Percentiles rank a stretch among this genome's conserved stretches.
These are phyloP conservation scores for Globia sparganii DNA, from an alignment of 2,888 invertebrate species.

Conservation along the genomic window DNA sequence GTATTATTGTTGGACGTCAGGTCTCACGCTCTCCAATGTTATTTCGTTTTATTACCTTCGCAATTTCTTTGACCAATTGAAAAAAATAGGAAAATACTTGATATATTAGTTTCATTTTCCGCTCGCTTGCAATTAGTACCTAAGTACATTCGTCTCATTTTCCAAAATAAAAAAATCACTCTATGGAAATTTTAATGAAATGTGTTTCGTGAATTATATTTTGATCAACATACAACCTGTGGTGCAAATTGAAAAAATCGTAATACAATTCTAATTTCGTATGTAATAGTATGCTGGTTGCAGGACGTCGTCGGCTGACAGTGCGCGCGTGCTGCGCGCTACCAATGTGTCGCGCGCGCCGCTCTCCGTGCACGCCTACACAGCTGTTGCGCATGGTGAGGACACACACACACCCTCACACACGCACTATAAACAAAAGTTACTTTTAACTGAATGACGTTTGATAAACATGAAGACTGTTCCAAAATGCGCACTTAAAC, in stretches of 20 bases:
- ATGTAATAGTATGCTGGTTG: not conserved
- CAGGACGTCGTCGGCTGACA: constrained; percentile 79
- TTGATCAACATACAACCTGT: not conserved
- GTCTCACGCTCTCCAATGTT: not conserved
- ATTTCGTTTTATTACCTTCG: constrained; percentile 5
- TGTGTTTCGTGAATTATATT: not conserved
- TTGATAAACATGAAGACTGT: not conserved
- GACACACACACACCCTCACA: not conserved
- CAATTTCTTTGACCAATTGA: not conserved
- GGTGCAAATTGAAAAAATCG: not conserved
- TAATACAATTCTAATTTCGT: not conserved
- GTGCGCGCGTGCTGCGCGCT: constrained; percentile 72
- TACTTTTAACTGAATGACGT: not conserved
- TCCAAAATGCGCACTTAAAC: not conserved
- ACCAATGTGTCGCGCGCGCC: constrained; percentile 76
- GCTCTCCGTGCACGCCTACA: constrained; percentile 74
- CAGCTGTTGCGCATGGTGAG: constrained; percentile 73
- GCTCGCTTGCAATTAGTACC: not conserved
- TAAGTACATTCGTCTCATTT: not conserved
- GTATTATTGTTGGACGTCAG: not conserved
- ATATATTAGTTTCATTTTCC: not conserved
- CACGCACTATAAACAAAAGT: not conserved
- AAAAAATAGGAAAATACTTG: not conserved
- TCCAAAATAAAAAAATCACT: not conserved
- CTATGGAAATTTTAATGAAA: not conserved